Base-by-base conservation (phyloP, 2,888 invertebrate species). In the Diploptera punctata region DNA sequence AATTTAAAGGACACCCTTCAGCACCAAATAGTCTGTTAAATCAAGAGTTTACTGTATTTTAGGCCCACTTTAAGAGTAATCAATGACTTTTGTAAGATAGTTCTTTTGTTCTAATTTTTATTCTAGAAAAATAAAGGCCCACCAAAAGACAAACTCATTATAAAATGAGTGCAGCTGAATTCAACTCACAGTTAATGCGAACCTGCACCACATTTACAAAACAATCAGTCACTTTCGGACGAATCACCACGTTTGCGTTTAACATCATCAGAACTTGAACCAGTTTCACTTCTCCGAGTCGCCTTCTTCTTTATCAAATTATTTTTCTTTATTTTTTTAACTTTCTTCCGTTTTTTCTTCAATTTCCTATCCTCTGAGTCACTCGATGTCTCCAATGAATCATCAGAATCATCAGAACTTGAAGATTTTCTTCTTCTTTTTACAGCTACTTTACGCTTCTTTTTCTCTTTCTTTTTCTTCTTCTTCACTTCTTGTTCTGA, bases 341-440 rank as follows among this genome's bases (percentile, higher is more conserved):
- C 29, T 18, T 29, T 54, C 54, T 54, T 57, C 3, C 13, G 18
- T 24, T n/a, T 21, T 29, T 57, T 57, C 57, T n/a, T 57, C 3
- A n/a, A 29, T n/a, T 57, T 57, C n/a, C 29, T 21, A 29, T 57
- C 57, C 57, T 57, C 57, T 4, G 57, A 29, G 16, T 57, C 57
- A 29, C 57, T 57, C 16, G 57, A 57, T 3, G 57, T 29, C n/a
- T 57, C 57, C 24, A n/a, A 47, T 33, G 33, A 33, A 33, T 33
- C 33, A 4, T n/a, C 57, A 2, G 57, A 57, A n/a, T 57, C 57
- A 24, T 57, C 57, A 29, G 57, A 57, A 24, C 57, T 57, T n/a
- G 57, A 57, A n/a, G 57, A 29, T 57, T 57, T 57, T 18, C 57
- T 57, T 16, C 29, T 57, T n/a, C 57, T 21, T 24, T 57, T 57